Base-by-base conservation (phyloP, 2,113 vertebrate genomes). In the Sapajus apella region DNA sequence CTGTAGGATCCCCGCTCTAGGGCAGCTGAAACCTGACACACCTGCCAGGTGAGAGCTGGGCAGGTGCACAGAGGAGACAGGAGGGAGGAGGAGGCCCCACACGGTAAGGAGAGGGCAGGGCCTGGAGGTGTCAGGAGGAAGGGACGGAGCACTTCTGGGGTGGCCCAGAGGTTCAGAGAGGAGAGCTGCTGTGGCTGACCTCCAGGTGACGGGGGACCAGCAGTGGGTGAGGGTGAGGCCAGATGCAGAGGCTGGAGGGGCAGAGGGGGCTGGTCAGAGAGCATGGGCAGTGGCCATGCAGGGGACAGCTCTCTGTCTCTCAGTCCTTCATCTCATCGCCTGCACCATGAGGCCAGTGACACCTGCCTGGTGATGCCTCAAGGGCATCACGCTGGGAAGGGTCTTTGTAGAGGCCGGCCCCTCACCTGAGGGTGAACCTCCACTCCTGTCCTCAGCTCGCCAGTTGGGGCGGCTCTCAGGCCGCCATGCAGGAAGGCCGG, bases 391-490 rank as follows among this genome's bases (percentile, higher is more conserved):
- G 55, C n/a, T 0, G 20, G 17, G 61, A 85, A 37, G 10, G 3
- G 1, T n/a, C 61, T 55, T 2, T 52, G 45, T 7, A 47, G 13
- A 40, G 56, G 47, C 70, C 0, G 21, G 30, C 40, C 45, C 23
- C n/a, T 37, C 10, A 0, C 11, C 25, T 1, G 11, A 25, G 25
- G 2, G 20, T 2, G 10, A 8, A 7, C 3, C 50, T 77, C 91
- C n/a, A 18, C 4, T 4, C 16, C 55, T 3, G 2, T 8, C 25
- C 4, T 75, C 47, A 9, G 43, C 1, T 0, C 12, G 8, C 40
- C 20, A 14, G 27, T 3, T 35, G 16, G 2, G 72, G 58, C 4
- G 16, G 76, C 52, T 91, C 86, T 82, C 56, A 32, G 58, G 35
- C 52, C 2, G 5, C 80, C 56, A 6, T 43, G 43, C 1, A 23